phyloP scores from a whole-genome alignment of 2,113 vertebrate genomes.

The Catharus fuscescens region DNA sequence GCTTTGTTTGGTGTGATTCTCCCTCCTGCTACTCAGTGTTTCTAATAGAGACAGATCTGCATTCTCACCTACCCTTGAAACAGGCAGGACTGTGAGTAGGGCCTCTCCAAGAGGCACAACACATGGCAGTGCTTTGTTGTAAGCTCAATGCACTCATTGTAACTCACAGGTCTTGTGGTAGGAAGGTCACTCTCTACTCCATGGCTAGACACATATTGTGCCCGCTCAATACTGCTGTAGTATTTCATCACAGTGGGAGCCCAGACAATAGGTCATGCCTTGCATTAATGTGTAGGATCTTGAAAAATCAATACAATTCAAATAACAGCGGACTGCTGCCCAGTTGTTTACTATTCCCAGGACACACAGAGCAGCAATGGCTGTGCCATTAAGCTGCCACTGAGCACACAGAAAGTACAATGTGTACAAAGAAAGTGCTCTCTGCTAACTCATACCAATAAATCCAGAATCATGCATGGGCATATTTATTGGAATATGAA shows the following conservation, averaged over 20 bases:
- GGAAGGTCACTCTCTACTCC: neutral
- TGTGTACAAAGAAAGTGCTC: neutral
- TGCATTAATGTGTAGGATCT: neutral
- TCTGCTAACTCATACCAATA: neutral
- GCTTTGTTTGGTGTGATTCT: neutral
- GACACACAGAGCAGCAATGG: neutral
- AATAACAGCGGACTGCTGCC: neutral
- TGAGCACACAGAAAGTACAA: neutral
- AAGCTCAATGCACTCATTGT: neutral
- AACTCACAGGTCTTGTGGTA: neutral
- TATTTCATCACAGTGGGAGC: neutral
- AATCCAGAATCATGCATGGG: neutral
- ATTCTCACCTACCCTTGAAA: neutral
- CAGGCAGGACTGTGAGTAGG: neutral
- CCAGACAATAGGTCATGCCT: neutral
- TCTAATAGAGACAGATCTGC: neutral
- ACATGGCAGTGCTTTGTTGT: constrained; percentile 12
- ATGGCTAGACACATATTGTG: neutral
- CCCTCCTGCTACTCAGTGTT: neutral
- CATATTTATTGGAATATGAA: rapidly evolving
- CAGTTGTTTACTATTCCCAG: neutral
- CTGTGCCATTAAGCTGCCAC: neutral
- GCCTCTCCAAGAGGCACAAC: constrained; percentile 1
- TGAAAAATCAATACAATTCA: constrained; percentile 39
- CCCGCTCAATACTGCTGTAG: neutral